Evolutionary conservation across 2,888 invertebrate genomes (phyloP).

Genomic region (Crematogaster levior): DNA sequence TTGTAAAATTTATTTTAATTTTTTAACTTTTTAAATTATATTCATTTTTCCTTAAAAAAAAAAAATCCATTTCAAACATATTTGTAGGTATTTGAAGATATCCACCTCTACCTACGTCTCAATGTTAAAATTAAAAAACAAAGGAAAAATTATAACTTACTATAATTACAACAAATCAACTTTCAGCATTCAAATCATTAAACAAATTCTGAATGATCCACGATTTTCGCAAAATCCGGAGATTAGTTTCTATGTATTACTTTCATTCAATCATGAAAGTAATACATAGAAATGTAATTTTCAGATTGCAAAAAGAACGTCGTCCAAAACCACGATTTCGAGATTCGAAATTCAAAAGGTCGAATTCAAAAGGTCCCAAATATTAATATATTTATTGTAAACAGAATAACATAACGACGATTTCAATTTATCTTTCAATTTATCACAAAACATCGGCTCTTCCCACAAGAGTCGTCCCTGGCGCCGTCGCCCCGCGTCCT

Average conservation of each 20-base stretch:
- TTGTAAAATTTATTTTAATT: not conserved
- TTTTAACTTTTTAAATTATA: too few species aligned
- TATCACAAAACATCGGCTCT: not conserved
- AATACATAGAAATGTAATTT: not conserved
- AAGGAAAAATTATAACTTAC: not conserved
- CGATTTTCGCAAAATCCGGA: not conserved
- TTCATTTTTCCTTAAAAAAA: not conserved
- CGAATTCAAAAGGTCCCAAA: not conserved
- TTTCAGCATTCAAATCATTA: not conserved
- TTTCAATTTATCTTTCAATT: slow-evolving; percentile 30
- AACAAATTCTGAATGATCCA: not conserved
- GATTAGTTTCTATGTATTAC: not conserved
- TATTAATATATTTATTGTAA: not conserved
- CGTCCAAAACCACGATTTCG: not conserved
- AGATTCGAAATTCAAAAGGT: too few species aligned
- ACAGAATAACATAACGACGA: not conserved
- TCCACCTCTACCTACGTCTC: too few species aligned
- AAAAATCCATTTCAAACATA: not conserved
- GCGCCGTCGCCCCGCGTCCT: not conserved
- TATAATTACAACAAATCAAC: not conserved
- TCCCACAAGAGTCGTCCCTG: not conserved
- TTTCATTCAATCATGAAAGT: not conserved
- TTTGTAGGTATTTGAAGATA: too few species aligned
- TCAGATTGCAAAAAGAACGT: not conserved
- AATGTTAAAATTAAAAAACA: too few species aligned